Evolutionary conservation across 2,888 invertebrate genomes (phyloP), one percentile per base, ranked within the genome.

Genomic region (Villa cingulata): DNA sequence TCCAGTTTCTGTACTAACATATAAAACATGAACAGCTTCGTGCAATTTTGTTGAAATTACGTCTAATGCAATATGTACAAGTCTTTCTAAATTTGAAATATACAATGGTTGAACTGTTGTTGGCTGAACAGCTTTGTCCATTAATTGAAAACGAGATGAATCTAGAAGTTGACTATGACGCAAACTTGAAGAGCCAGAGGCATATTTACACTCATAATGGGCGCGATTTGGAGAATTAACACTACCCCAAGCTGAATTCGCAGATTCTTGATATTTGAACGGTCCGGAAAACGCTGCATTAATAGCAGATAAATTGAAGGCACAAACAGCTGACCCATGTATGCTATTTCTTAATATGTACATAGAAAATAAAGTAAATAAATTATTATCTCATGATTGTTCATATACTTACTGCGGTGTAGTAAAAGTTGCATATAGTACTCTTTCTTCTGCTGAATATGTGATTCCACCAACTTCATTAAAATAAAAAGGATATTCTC

Each of bases 281-380:
- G 87, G 81, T 0, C 92, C 92, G 45, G 81, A 77, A 61, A 94
- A 94, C 0, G 88, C 84, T 1, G 75, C 72, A 51, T 83, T 77
- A 27, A 95, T 83, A 1, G 88, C 76, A 0, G 83, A 76, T 72
- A 92, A 76, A 64, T 86, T 90, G 72, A 86, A 95, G 3, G 88
- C 81, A 63, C 95, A 95, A 6, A 95, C 81, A 0, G 94, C 94
- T 34, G 92, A 90, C 14, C 92, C 94, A 5, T 84, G 78, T 57
- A 95, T 88, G 61, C 88, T 83, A 63, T 90, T 91, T 45, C 82
- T 81, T 67, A 32, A 32, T 1, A 6, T 23, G 23, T 23, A 23
- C 7, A 23, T 7, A 4, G 7, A 23, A 23, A 23, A 6, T 6
- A 23, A 23, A 23, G 23, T 15, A 34, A 18, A n/a, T 46, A 5